phyloP scores from a whole-genome alignment of 2,888 invertebrate species.

The Clivina fossor region DNA sequence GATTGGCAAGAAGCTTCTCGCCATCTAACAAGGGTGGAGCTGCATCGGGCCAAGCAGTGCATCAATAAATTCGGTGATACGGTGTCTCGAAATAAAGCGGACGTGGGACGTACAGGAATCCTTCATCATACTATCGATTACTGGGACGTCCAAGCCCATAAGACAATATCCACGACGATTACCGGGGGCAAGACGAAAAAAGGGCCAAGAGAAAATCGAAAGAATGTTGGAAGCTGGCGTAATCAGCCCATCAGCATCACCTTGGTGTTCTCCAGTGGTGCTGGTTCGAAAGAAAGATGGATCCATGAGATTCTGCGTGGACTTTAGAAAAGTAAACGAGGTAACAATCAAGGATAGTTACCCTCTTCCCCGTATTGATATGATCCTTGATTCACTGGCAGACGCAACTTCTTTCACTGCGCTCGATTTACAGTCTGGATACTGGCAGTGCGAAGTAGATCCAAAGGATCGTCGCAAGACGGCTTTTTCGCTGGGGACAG shows the following conservation, averaged over 20 bases:
- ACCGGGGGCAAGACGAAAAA: constrained; percentile 1
- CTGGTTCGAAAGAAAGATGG: no score
- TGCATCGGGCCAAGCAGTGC: constrained; percentile 1
- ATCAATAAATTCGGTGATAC: not conserved
- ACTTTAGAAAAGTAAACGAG: not conserved
- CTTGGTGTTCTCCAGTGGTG: constrained; percentile 6
- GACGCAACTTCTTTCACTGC: no score
- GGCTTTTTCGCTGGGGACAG: no score
- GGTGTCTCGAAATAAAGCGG: not conserved
- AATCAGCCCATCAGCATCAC: not conserved
- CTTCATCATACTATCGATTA: not conserved
- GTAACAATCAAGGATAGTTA: no score
- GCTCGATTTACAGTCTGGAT: no score
- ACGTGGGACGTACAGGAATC: constrained; percentile 2
- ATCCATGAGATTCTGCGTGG: not conserved
- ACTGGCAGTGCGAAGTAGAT: no score
- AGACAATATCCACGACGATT: not conserved
- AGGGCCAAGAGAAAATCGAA: not conserved
- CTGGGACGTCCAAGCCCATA: not conserved
- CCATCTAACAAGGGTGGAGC: not conserved
- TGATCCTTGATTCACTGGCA: no score
- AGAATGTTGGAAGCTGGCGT: not conserved
- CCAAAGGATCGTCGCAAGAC: no score
- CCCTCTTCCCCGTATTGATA: no score
- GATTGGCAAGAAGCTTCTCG: not conserved